Base-by-base conservation (phyloP, 2,888 invertebrate genomes). In the Nudaria mundana region DNA sequence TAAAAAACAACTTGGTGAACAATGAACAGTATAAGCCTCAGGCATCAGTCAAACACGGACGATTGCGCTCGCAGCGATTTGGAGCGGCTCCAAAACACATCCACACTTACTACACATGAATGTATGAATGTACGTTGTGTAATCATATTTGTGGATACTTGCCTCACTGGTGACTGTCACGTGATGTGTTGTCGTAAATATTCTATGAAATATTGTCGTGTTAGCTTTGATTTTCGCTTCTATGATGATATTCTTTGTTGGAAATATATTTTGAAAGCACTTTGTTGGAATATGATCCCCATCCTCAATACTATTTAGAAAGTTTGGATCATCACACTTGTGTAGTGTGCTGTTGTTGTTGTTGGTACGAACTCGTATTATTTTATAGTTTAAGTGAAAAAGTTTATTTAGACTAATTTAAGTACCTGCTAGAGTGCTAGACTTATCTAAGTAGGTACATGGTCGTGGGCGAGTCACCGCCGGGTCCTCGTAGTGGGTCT, bases 131-230 rank as follows among this genome's bases (percentile, higher is more conserved):
- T 4, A 4, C 18, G 18, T 5, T 7, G n/a, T 20, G 10, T 40
- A 34, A 33, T 39, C 30, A 44, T 35, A 50, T 40, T 37, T 35
- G 37, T 37, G 40, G 37, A 40, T 30, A 24, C 34, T 35, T 37
- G 42, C 38, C 24, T 40, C 38, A 47, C 44, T 56, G 24, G 33
- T n/a, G 29, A 45, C 23, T 51, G 48, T 45, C 54, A 37, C 39
- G 36, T 29, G 13, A 42, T 34, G 12, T 37, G 16, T 14, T 13
- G 28, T 38, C 36, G 22, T 40, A 24, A 40, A 46, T 55, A 37
- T 37, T 37, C 11, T 13, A 31, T 36, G 40, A 40, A 35, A 34
- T 30, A 39, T 33, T 33, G 39, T n/a, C n/a, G n/a, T n/a, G n/a
- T 33, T 14, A 29, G 33, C 39, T 39, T 39, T 39, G 39, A 39